These are phyloP conservation scores for Clytia hemisphaerica DNA, from an alignment of 30 jellyfish, hydroid and myxozoan genomes.

Conservation along the genomic window DNA sequence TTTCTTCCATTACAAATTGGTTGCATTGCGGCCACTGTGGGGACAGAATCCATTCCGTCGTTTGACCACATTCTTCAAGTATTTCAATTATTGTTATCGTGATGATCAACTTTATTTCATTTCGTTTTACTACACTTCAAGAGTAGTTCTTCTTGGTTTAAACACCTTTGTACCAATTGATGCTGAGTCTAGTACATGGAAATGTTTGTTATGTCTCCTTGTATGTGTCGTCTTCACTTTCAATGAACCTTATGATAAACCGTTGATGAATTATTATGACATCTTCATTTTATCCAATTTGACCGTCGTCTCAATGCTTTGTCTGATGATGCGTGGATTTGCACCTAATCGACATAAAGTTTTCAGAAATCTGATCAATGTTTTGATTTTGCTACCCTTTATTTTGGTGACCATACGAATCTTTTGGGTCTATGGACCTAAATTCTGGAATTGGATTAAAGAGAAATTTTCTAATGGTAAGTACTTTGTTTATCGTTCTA, in stretches of 20 bases:
- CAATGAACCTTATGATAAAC: neutral
- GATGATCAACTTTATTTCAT: neutral
- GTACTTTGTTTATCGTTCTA: no score
- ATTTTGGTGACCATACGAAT: neutral
- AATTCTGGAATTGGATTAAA: neutral
- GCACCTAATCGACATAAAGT: neutral
- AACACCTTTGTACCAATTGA: neutral
- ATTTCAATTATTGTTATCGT: neutral
- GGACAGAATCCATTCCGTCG: neutral
- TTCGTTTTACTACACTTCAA: neutral
- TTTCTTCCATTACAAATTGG: neutral
- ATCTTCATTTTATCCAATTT: constrained; percentile 4
- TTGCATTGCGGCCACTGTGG: neutral
- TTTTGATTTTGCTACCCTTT: neutral
- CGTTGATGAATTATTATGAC: constrained; percentile 14
- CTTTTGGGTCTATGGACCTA: neutral
- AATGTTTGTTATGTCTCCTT: neutral
- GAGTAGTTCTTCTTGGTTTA: neutral
- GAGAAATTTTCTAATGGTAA: no score
- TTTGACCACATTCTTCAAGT: neutral
- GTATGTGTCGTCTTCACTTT: neutral
- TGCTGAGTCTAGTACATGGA: neutral
- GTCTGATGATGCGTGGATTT: constrained; percentile 2
- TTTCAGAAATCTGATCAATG: neutral
- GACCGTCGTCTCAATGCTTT: neutral